A percentile compares a stretch with the other conserved stretches of the same genome.
Evolutionary conservation across 2,888 invertebrate genomes (phyloP).

Genomic region (Hirtodrosophila confusa): DNA sequence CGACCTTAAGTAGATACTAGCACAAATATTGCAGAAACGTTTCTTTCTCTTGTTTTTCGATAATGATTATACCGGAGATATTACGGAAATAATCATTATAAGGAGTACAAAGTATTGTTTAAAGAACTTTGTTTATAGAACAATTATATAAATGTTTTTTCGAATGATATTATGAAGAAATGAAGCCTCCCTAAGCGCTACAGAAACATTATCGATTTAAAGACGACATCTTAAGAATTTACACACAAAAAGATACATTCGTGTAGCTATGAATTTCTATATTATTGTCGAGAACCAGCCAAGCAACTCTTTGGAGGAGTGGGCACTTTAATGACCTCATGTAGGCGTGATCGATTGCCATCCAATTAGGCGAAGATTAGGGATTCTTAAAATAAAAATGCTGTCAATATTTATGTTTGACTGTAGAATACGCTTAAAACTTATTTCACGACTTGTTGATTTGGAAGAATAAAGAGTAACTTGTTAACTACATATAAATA

Average conservation of each 20-base stretch:
- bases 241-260: background rate
- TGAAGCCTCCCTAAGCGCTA: background rate
- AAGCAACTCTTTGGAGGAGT: conserved; percentile 19
- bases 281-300: conserved; percentile 8
- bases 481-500: too few species aligned
- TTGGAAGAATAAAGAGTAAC: too few species aligned
- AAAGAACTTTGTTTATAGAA: too few species aligned
- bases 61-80: too few species aligned
- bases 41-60: too few species aligned
- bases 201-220: background rate
- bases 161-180: background rate
- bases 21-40: background rate
- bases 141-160: background rate
- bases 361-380: conserved; percentile 22
- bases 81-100: too few species aligned
- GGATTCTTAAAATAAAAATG: conserved; percentile 4
- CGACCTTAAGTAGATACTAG: background rate
- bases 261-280: background rate
- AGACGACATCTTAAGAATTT: conserved; percentile 10
- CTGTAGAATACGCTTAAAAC: background rate
- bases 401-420: background rate
- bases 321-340: conserved; percentile 26
- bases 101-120: too few species aligned
- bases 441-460: background rate
- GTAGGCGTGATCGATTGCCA: conserved; percentile 44